Percentiles rank a stretch among this genome's conserved stretches.
Conservation (phyloP, 2,797 vertebrate genomes). For the Pteronotus mesoamericanus region DNA sequence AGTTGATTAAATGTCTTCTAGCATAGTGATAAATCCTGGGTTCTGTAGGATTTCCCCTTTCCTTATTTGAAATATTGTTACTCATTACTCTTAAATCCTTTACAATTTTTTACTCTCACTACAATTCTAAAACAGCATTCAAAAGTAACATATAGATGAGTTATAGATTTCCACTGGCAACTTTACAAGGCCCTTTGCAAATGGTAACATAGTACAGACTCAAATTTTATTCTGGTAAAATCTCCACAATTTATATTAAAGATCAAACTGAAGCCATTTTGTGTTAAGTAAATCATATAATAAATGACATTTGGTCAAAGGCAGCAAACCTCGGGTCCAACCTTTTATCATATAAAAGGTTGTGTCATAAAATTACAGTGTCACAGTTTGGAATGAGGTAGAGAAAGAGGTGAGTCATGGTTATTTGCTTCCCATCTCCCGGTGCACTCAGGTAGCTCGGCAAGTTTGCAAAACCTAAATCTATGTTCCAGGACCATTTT, state of each 20-base stretch:
- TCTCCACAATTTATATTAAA: background rate
- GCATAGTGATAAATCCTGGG: background rate
- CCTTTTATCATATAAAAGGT: background rate
- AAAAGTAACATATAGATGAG: background rate
- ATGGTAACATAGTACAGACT: background rate
- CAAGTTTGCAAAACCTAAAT: background rate
- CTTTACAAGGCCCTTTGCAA: background rate
- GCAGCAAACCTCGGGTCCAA: background rate
- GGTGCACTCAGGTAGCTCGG: background rate
- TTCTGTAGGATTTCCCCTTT: background rate
- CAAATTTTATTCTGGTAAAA: background rate
- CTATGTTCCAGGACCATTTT: background rate
- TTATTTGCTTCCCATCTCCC: background rate
- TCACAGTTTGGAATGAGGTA: background rate
- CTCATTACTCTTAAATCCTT: background rate
- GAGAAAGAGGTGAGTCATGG: background rate
- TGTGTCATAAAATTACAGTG: background rate
- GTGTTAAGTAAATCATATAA: background rate
- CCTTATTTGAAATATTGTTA: background rate
- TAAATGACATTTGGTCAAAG: constrained; percentile 7
- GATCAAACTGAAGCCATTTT: background rate
- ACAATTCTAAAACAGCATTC: background rate
- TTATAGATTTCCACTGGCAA: background rate
- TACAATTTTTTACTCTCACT: background rate
- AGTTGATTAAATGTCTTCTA: background rate